phyloP scores from a whole-genome alignment of 2,888 invertebrate species.

The Cataglyphis rosenhaueri region DNA sequence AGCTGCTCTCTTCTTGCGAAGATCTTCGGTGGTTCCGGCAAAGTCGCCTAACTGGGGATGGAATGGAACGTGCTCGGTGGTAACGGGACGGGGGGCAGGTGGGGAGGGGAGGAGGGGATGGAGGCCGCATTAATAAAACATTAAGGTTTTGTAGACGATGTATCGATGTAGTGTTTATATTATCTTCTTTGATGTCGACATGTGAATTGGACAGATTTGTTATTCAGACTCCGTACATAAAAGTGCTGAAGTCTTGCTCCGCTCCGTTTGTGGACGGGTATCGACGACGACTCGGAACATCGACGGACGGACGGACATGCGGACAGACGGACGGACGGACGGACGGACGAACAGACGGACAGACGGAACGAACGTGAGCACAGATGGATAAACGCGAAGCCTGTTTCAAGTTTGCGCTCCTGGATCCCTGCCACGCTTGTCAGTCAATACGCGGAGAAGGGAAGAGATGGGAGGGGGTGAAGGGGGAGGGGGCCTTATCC shows the following conservation, averaged over 20 bases:
- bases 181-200: conserved; percentile 86
- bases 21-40: conserved; percentile 27
- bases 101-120: conserved; percentile 30
- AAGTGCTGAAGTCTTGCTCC: conserved; percentile 85
- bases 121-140: conserved; percentile 85
- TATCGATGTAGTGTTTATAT: conserved; percentile 86
- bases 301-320: conserved; percentile 64
- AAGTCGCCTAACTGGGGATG: conserved; percentile 60
- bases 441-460: conserved; percentile 69
- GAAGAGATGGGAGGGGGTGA: too few species aligned
- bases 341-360: conserved; percentile 71
- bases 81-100: conserved; percentile 43
- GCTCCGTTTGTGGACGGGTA: conserved; percentile 83
- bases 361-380: conserved; percentile 69
- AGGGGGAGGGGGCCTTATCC: conserved; percentile 68
- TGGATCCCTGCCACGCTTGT: conserved; percentile 75
- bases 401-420: conserved; percentile 68
- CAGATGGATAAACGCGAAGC: conserved; percentile 70
- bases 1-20: conserved; percentile 62
- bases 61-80: conserved; percentile 69
- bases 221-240: conserved; percentile 85
- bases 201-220: conserved; percentile 86
- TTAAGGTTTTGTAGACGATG: conserved; percentile 85
- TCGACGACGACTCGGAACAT: conserved; percentile 67
- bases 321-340: conserved; percentile 47